Evolutionary conservation across 2,113 vertebrate genomes (phyloP), one percentile per base, ranked within the genome.

Genomic region (Amphilophus citrinellus): DNA sequence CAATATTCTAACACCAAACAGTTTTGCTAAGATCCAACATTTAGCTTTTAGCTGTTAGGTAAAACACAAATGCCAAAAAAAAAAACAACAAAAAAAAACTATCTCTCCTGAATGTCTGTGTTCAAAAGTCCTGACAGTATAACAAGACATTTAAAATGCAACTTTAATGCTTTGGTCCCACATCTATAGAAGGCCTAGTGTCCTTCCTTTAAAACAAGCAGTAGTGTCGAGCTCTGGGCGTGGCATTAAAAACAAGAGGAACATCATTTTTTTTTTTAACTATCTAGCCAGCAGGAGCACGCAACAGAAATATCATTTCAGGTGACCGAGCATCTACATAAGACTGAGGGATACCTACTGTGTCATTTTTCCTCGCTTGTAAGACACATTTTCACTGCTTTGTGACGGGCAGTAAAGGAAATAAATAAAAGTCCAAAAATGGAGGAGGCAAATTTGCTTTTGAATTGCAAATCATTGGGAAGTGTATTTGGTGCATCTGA

Each of bases 381-480:
- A 1, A 15, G 42, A 57, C 59, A 53, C 27, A 37, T 35, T 18
- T 61, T 1, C 0, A 4, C 47, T 0, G 13, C 61, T 78, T 66
- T 68, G 57, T 13, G 18, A 58, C 20, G 8, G 37, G 68, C 17
- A 44, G 30, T 57, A n/a, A 68, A 44, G 78, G 35, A 35, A 65
- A 57, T 58, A 37, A 50, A 11, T 59, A 59, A 14, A 18, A 61
- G 71, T 86, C 44, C 77, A 57, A 59, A 84, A 61, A 76, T 73
- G 60, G 30, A 73, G 35, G 50, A 66, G 50, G 63, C 61, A 79
- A 62, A 86, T 83, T 82, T 80, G 57, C 56, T 75, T 89, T 85
- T 84, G 84, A 91, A 89, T 87, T 93, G 83, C 88, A 92, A 87
- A 90, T 80, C 42, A 81, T 27, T 61, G 6, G 61, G 27, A 65